phyloP scores from a whole-genome alignment of 64 coral and sea anemone species.

The Hydrozoanthus tunicans region DNA sequence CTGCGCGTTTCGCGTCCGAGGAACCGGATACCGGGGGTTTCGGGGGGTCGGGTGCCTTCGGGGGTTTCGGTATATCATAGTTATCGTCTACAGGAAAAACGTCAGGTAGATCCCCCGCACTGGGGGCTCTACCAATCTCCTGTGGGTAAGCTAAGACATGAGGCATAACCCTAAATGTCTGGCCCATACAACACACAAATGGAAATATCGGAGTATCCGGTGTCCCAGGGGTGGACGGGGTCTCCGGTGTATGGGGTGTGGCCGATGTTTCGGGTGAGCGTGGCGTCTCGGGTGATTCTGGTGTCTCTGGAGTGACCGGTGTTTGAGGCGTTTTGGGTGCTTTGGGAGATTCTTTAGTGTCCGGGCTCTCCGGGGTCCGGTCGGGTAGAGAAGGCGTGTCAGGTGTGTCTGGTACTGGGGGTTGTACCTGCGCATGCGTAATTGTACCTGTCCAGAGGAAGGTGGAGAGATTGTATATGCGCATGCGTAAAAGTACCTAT shows the following conservation, averaged over 20 bases:
- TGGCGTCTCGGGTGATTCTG: constrained; percentile 32
- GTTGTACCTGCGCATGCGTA: constrained; percentile 42
- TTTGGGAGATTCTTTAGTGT: constrained; percentile 36
- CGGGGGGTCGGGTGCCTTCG: constrained; percentile 6
- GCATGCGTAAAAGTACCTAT: background rate
- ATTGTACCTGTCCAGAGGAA: constrained; percentile 29
- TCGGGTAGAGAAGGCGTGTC: constrained; percentile 47
- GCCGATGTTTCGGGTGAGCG: constrained; percentile 7
- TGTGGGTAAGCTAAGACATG: background rate
- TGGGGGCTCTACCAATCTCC: constrained; percentile 18
- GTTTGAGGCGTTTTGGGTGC: constrained; percentile 15
- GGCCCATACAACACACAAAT: constrained; percentile 18
- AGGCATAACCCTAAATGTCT: background rate
- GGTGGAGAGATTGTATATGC: background rate
- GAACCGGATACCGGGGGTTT: background rate
- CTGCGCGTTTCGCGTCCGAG: background rate
- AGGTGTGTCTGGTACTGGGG: constrained; percentile 26
- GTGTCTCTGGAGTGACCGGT: constrained; percentile 34
- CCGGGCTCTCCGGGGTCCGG: constrained; percentile 39
- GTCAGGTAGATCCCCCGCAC: constrained; percentile 21
- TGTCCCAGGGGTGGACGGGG: constrained; percentile 41
- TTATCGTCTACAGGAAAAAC: constrained; percentile 10
- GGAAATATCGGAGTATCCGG: constrained; percentile 22
- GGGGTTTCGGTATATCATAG: constrained; percentile 44
- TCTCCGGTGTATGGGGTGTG: constrained; percentile 46